A percentile compares a stretch with the other conserved stretches of the same genome.
phyloP scores from a whole-genome alignment of 2,113 vertebrate genomes.

The Petrocephalus zakoni region DNA sequence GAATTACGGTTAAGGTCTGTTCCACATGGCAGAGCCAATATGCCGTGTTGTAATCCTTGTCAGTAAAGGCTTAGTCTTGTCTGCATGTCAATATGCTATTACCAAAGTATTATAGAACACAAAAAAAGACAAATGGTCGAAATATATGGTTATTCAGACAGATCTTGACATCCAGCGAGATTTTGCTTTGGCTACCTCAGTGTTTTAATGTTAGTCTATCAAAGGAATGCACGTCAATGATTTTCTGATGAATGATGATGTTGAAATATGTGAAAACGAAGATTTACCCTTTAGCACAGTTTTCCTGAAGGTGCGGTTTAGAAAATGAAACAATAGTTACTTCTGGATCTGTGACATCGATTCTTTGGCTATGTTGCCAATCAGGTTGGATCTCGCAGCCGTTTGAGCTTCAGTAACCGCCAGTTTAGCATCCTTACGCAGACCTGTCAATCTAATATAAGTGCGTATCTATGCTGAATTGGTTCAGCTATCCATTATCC shows the following conservation, averaged over 20 bases:
- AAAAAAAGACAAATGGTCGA: neutral
- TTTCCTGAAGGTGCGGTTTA: neutral
- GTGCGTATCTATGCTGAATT: neutral
- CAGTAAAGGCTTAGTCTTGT: neutral
- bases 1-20: neutral
- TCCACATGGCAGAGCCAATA: neutral
- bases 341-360: neutral
- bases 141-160: neutral
- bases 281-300: neutral
- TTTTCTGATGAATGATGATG: too few species aligned
- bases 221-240: neutral
- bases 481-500: neutral
- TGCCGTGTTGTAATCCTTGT: neutral
- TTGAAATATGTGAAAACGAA: neutral
- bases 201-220: neutral
- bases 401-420: neutral
- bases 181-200: neutral
- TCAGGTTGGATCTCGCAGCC: neutral
- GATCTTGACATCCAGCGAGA: neutral
- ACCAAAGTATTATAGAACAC: neutral
- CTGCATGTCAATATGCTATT: neutral
- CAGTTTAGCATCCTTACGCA: neutral
- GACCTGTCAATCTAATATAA: neutral
- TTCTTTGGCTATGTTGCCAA: neutral
- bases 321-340: neutral